These are phyloP conservation scores for Anoplophora glabripennis DNA, from an alignment of 1,140 invertebrate species.

Conservation along the genomic window DNA sequence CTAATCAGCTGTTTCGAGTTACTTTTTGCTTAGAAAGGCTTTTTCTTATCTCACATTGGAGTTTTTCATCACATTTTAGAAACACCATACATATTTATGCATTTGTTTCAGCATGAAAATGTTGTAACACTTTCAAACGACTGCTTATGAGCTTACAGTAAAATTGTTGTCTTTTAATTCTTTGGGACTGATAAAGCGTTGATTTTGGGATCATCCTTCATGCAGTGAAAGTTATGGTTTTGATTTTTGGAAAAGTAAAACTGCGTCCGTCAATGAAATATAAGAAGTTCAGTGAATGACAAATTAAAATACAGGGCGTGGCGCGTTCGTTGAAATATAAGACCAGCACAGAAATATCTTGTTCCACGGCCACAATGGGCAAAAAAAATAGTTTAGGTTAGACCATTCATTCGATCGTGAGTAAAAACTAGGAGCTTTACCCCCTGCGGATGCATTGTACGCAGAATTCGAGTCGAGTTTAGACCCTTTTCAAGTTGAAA, in stretches of 20 bases:
- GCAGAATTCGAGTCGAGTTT: neutral
- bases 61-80: too few relatives aligned
- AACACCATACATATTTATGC: too few relatives aligned
- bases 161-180: too few relatives aligned
- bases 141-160: too few relatives aligned
- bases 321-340: constrained; percentile 44
- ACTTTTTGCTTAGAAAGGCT: too few relatives aligned
- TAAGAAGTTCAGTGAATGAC: constrained; percentile 40
- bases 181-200: too few relatives aligned
- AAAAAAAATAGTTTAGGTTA: constrained; percentile 41
- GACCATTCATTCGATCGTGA: constrained; percentile 41
- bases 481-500: neutral
- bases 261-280: constrained; percentile 39
- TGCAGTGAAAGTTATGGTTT: too few relatives aligned
- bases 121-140: too few relatives aligned
- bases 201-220: too few relatives aligned
- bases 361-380: constrained; percentile 41
- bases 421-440: constrained; percentile 46
- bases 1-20: too few relatives aligned
- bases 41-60: too few relatives aligned
- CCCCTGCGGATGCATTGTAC: constrained; percentile 41
- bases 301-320: constrained; percentile 41
- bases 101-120: too few relatives aligned
- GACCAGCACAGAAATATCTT: constrained; percentile 44
- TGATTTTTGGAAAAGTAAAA: constrained; percentile 26